Percentiles rank a stretch among this genome's conserved stretches.
Conservation (phyloP, 2,113 vertebrate species). For the Elephas maximus region DNA sequence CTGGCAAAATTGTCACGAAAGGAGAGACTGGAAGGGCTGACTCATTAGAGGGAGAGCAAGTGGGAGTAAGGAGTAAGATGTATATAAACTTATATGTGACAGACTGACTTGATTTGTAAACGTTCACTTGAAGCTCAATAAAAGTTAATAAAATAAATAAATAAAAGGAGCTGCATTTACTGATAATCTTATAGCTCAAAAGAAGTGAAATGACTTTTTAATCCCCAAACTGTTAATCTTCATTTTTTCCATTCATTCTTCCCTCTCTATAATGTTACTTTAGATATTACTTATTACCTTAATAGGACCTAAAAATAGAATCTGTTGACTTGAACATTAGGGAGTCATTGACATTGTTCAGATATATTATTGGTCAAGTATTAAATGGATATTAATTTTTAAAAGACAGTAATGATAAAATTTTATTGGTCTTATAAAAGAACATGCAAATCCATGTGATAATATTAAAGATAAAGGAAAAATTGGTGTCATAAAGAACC, state of each 20-base stretch:
- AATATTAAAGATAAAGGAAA: conserved; percentile 1
- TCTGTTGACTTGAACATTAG: neutral
- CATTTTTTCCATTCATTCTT: neutral
- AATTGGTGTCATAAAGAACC: neutral
- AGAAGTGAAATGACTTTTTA: conserved; percentile 23
- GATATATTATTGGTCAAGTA: neutral
- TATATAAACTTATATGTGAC: too few species aligned
- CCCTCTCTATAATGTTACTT: neutral
- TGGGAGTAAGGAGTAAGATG: too few species aligned
- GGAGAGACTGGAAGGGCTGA: too few species aligned
- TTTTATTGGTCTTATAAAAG: neutral
- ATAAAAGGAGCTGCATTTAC: neutral
- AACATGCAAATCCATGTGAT: neutral
- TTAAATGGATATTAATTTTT: conserved; percentile 20
- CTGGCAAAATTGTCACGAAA: too few species aligned
- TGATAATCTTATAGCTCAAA: neutral
- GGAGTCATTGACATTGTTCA: conserved; percentile 9
- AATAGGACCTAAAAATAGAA: neutral
- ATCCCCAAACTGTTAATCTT: neutral
- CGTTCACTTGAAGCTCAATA: too few species aligned
- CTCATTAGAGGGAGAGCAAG: too few species aligned
- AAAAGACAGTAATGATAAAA: neutral
- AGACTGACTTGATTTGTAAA: too few species aligned
- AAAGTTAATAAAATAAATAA: too few species aligned
- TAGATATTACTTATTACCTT: neutral